Percentiles rank a stretch among this genome's conserved stretches.
These are phyloP conservation scores for Ophion slaviceki DNA, from an alignment of 2,888 invertebrate species.

Conservation along the genomic window DNA sequence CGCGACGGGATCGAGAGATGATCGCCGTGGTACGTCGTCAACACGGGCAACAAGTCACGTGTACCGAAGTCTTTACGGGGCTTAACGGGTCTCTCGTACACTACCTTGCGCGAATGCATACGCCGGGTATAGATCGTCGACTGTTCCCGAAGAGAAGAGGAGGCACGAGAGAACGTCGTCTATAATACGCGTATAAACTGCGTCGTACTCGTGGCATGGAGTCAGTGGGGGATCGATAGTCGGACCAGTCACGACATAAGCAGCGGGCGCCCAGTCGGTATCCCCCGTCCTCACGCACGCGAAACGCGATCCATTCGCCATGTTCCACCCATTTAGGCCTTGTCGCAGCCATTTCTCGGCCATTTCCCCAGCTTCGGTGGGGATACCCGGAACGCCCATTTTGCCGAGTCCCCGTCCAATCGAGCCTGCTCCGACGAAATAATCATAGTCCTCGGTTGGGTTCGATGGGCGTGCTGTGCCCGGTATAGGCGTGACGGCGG, in stretches of 20 bases:
- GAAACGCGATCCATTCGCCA: conserved; percentile 51
- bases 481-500: conserved; percentile 8
- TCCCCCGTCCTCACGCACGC: conserved; percentile 24
- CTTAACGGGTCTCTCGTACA: not conserved
- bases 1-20: not conserved
- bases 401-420: conserved; percentile 71
- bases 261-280: not conserved
- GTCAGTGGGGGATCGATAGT: conserved; percentile 69
- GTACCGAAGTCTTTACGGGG: not conserved
- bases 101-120: not conserved
- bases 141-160: not conserved
- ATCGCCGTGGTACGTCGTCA: not conserved
- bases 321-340: conserved; percentile 61
- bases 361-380: conserved; percentile 71
- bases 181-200: conserved; percentile 15
- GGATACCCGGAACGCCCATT: conserved; percentile 73
- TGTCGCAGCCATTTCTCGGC: conserved; percentile 80
- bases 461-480: conserved; percentile 57
- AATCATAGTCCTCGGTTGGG: not conserved
- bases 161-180: not conserved
- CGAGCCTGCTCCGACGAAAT: conserved; percentile 1
- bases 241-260: conserved; percentile 58
- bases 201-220: conserved; percentile 9
- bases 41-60: conserved; percentile 21
- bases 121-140: not conserved